These are phyloP conservation scores for Sturnus vulgaris DNA, from an alignment of 2,113 vertebrate genomes.

Conservation along the genomic window DNA sequence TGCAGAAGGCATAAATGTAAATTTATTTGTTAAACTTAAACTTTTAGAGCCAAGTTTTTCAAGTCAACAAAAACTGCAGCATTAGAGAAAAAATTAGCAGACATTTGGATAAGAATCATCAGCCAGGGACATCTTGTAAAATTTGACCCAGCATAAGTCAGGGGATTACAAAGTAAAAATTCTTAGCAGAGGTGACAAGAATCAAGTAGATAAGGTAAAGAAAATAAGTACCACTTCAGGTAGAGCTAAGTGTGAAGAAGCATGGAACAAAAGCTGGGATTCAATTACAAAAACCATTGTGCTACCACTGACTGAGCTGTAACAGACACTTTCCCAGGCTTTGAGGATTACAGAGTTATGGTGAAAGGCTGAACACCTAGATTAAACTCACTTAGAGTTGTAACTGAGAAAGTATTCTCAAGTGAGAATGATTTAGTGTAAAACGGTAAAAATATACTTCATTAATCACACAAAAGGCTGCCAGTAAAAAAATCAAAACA, in stretches of 20 bases:
- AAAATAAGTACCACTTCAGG: not conserved
- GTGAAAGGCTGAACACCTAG: not conserved
- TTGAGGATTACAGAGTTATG: not conserved
- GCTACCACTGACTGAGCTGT: not conserved
- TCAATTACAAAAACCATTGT: not conserved
- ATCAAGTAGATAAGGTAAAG: not conserved
- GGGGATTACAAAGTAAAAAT: not conserved
- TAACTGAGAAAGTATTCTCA: not conserved
- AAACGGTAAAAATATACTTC: not conserved
- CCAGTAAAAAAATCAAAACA: not conserved
- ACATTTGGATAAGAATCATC: not conserved
- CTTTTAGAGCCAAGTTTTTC: not conserved
- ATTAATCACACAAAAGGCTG: not conserved
- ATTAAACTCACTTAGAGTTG: not conserved
- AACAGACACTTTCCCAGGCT: slow-evolving; percentile 28
- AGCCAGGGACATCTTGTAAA: not conserved
- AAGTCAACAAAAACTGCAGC: not conserved
- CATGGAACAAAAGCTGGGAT: not conserved
- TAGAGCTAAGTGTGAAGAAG: not conserved
- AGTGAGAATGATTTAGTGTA: not conserved
- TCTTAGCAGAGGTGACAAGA: not conserved
- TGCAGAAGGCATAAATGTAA: not conserved
- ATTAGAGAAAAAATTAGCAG: not conserved
- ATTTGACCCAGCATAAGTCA: not conserved
- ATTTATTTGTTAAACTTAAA: not conserved